These are phyloP conservation scores for Apodemus sylvaticus DNA, from an alignment of 2,113 vertebrate species.

Conservation along the genomic window DNA sequence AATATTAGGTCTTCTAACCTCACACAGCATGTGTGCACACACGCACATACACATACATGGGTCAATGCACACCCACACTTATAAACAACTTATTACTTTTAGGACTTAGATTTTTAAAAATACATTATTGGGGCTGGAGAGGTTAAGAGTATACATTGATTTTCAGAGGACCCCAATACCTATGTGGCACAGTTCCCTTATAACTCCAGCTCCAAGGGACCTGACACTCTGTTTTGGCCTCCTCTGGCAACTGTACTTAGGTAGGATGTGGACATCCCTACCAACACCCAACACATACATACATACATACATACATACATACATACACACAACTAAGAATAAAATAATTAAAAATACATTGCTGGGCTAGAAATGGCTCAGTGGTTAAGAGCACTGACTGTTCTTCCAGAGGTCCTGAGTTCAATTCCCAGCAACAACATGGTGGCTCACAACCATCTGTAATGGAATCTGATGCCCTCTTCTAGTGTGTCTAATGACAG, in stretches of 20 bases:
- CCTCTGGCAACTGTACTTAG: background rate
- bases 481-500: too few relatives aligned
- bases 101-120: background rate
- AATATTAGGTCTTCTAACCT: background rate
- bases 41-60: background rate
- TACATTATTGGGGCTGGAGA: background rate
- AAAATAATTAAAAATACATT: too few relatives aligned
- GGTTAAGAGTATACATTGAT: background rate
- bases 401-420: too few relatives aligned
- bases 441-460: too few relatives aligned
- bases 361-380: too few relatives aligned
- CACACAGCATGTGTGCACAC: background rate
- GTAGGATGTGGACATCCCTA: too few relatives aligned
- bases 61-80: background rate
- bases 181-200: too few relatives aligned
- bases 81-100: background rate
- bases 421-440: too few relatives aligned
- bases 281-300: background rate
- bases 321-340: too few relatives aligned
- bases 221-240: background rate
- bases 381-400: too few relatives aligned
- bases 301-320: too few relatives aligned
- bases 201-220: background rate
- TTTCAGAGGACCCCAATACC: background rate
- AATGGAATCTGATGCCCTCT: too few relatives aligned